Evolutionary conservation across 2,797 vertebrate genomes (phyloP).

Genomic region (Enteromius unitaeniatus): DNA sequence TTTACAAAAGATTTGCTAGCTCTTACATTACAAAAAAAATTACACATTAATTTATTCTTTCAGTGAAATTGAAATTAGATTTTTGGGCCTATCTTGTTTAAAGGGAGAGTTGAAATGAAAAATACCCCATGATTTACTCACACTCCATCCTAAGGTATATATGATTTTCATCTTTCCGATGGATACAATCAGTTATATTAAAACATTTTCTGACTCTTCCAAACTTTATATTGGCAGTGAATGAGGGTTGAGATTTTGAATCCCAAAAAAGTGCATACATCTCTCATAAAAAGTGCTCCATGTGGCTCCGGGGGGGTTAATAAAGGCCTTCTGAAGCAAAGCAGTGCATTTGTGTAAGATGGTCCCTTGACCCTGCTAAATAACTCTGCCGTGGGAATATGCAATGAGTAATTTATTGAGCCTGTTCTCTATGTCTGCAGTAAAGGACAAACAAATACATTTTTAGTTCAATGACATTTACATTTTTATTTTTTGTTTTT

Average conservation of each 20-base stretch:
- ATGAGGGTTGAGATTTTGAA: too few relatives aligned
- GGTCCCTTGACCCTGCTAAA: slow-evolving; percentile 28
- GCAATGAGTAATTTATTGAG: background rate
- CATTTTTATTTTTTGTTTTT: slow-evolving; percentile 14
- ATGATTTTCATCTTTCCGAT: too few relatives aligned
- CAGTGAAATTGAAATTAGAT: background rate
- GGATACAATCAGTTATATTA: too few relatives aligned
- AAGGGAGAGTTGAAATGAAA: background rate
- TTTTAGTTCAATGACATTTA: background rate
- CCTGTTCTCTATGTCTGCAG: background rate
- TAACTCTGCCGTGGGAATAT: slow-evolving; percentile 30
- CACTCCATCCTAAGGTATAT: too few relatives aligned
- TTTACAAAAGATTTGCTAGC: background rate
- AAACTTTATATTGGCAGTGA: too few relatives aligned
- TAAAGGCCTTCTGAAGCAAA: background rate
- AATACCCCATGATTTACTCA: too few relatives aligned
- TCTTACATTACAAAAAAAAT: background rate
- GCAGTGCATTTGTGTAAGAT: background rate
- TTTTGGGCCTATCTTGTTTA: background rate
- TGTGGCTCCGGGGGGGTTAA: too few relatives aligned
- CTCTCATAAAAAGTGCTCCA: too few relatives aligned
- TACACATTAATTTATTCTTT: background rate
- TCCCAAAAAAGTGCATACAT: too few relatives aligned
- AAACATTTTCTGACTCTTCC: too few relatives aligned
- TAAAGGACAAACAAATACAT: slow-evolving; percentile 14